Evolutionary conservation across 2,888 invertebrate genomes (phyloP).

Genomic region (Sacculina carcini): DNA sequence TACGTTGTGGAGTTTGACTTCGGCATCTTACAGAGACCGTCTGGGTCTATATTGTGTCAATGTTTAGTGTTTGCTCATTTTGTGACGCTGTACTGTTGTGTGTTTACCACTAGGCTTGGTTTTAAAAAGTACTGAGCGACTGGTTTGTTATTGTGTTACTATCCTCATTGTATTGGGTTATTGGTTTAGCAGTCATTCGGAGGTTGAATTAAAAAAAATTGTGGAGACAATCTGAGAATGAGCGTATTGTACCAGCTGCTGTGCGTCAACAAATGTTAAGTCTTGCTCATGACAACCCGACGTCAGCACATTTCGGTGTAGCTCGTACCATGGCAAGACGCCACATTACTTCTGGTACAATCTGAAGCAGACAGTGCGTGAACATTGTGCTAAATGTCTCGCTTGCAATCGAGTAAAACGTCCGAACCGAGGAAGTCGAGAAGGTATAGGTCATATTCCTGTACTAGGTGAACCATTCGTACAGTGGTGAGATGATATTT

Average conservation of each 20-base stretch:
- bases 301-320: background rate
- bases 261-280: background rate
- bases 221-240: background rate
- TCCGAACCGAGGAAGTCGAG: background rate
- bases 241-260: background rate
- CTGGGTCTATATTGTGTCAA: too few relatives aligned
- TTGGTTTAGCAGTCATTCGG: too few relatives aligned
- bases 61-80: too few relatives aligned
- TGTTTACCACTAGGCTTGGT: too few relatives aligned
- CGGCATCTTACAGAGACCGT: too few relatives aligned
- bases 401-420: background rate
- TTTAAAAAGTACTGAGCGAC: too few relatives aligned
- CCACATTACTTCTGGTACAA: background rate
- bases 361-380: background rate
- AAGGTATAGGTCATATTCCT: background rate
- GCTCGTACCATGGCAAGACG: background rate
- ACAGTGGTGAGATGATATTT: background rate
- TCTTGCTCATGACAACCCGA: background rate
- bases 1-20: too few relatives aligned
- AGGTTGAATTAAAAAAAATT: too few relatives aligned
- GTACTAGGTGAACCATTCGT: background rate
- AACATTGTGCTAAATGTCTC: background rate
- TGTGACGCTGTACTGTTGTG: too few relatives aligned
- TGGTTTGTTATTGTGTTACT: too few relatives aligned
- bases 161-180: too few relatives aligned